A percentile compares a stretch with the other conserved stretches of the same genome.
Conservation (phyloP, 2,113 vertebrate genomes). For the Hiodon tergisus region DNA sequence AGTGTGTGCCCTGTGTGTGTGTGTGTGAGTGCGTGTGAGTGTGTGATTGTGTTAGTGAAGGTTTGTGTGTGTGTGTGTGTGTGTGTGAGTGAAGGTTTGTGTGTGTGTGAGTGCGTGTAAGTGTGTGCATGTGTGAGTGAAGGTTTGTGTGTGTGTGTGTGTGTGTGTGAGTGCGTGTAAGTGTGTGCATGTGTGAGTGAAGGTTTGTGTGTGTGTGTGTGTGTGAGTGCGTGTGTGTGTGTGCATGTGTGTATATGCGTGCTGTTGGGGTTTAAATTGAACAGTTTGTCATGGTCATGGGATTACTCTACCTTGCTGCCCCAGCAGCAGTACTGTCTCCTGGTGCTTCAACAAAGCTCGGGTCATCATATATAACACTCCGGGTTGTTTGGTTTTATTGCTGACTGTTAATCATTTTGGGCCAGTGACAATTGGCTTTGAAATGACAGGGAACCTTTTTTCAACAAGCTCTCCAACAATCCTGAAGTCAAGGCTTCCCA, state of each 20-base stretch:
- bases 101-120: too few species aligned
- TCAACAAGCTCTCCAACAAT: not conserved
- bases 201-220: too few species aligned
- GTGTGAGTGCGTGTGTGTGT: too few species aligned
- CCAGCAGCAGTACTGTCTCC: not conserved
- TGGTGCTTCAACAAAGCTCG: not conserved
- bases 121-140: too few species aligned
- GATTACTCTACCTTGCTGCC: constrained; percentile 10
- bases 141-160: too few species aligned
- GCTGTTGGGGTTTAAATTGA: not conserved
- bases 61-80: too few species aligned
- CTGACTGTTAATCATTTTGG: constrained; percentile 8
- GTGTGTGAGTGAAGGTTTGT: too few species aligned
- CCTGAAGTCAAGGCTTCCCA: constrained; percentile 1
- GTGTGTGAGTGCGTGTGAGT: too few species aligned
- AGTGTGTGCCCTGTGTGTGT: not conserved
- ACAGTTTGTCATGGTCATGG: not conserved
- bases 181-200: not conserved
- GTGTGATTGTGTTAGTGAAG: too few species aligned
- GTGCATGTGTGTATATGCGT: not conserved
- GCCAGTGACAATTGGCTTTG: not conserved
- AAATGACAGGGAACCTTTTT: not conserved
- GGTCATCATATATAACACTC: not conserved
- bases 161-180: too few species aligned
- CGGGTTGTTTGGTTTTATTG: constrained; percentile 22